Evolutionary conservation across 2,113 vertebrate species (phyloP), one percentile per base, ranked within the genome.

Genomic region (Psephotus haematonotus): DNA sequence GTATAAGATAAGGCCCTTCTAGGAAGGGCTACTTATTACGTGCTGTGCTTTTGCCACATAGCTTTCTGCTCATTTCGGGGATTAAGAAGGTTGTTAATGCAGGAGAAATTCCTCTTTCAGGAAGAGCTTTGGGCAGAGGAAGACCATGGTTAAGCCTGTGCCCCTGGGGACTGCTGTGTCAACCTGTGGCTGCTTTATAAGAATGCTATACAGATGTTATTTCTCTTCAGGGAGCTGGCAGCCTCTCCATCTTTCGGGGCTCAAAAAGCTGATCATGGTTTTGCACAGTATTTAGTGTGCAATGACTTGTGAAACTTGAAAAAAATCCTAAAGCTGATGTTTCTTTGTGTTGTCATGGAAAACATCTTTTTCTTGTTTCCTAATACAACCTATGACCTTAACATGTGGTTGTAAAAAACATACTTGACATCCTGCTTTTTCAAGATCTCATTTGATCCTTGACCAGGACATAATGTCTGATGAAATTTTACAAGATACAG

Each of bases 371-470:
- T 22, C 53, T 70, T 57, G 33, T 18, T 82, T 88, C 89, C 52
- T 87, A 72, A 47, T 86, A 60, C 76, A 92, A 93, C 74, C 63
- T 95, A 60, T 88, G 67, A 63, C 57, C 59, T 88, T 82, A 86
- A 70, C 31, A 44, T 39, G 52, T 67, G 31, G 82, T 68, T 91
- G 72, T 57, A 83, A 95, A 92, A 62, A 55, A 55, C 62, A 59
- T 44, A 75, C 70, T 70, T 79, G 74, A 84, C 85, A 88, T 88
- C 70, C 41, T 77, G 88, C 68, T 89, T 75, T 84, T 55, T 37
- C 55, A 78, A 76, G 49, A 86, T 59, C 24, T 91, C 46, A 92
- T 82, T 78, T 88, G 57, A 74, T 72, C 72, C 71, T 68, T 85
- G 87, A 86, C 84, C 76, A 90, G 83, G 94, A 91, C 60, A 77